Evolutionary conservation across 2,888 invertebrate genomes (phyloP).

Genomic region (Eilema sororculum): DNA sequence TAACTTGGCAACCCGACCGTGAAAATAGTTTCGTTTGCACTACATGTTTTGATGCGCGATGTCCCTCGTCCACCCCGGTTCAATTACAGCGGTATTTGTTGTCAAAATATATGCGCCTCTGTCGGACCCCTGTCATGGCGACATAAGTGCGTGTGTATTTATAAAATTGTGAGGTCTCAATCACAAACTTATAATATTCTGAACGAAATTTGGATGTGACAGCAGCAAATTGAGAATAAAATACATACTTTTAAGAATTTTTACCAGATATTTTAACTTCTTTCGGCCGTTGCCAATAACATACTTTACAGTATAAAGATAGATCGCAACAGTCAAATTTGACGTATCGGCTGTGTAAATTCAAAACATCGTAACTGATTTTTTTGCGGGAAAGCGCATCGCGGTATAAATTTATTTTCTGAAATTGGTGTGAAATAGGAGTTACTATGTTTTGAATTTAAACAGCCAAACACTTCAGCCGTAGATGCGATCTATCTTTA

Average conservation of each 20-base stretch:
- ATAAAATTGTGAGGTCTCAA: constrained; percentile 27
- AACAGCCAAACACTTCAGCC: no score
- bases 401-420: no score
- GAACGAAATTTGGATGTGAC: constrained; percentile 5
- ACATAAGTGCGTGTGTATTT: constrained; percentile 42
- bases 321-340: no score
- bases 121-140: constrained; percentile 51
- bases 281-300: no score
- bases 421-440: no score
- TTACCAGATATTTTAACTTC: no score
- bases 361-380: no score
- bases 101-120: constrained; percentile 71
- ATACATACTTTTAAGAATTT: neutral
- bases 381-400: no score
- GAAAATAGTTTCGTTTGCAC: constrained; percentile 41
- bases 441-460: no score
- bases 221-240: neutral
- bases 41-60: constrained; percentile 34
- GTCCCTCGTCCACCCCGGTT: constrained; percentile 57
- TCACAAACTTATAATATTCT: constrained; percentile 1
- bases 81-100: constrained; percentile 76
- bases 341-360: no score
- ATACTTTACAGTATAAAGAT: no score
- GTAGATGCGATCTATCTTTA: no score
- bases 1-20: constrained; percentile 27